Conservation (phyloP, 1,140 invertebrate genomes). For the Halictus rubicundus region DNA sequence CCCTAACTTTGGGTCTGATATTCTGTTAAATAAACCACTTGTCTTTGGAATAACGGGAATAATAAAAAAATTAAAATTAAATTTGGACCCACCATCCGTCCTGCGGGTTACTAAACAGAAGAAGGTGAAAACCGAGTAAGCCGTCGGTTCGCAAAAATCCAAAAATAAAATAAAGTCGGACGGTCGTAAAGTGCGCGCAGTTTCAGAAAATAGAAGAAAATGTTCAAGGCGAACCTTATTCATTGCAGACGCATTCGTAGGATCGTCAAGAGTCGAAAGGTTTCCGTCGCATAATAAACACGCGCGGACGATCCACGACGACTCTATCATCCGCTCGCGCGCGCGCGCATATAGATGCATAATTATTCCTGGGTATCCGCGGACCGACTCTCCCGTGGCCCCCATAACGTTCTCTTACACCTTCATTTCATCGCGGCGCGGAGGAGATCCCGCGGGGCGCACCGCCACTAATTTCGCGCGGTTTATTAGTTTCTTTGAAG, state of each 20-base stretch:
- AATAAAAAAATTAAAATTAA: too few species aligned
- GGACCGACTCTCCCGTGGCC: not conserved
- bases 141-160: too few species aligned
- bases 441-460: not conserved
- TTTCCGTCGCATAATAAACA: slow-evolving; percentile 1
- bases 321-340: too few species aligned
- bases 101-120: too few species aligned
- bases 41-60: too few species aligned
- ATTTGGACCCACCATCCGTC: too few species aligned
- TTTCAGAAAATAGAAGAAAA: not conserved
- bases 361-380: slow-evolving; percentile 25
- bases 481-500: slow-evolving; percentile 44
- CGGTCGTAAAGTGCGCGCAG: not conserved
- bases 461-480: slow-evolving; percentile 35
- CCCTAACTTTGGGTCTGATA: too few species aligned
- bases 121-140: too few species aligned
- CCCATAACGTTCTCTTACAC: slow-evolving; percentile 29
- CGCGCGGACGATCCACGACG: slow-evolving; percentile 16
- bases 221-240: not conserved
- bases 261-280: not conserved
- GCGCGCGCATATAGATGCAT: slow-evolving; percentile 5
- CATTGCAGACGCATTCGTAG: not conserved
- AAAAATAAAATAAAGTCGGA: too few species aligned
- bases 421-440: not conserved
- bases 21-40: too few species aligned